phyloP scores from a whole-genome alignment of 2,113 vertebrate genomes.

The Gracilinanus agilis region DNA sequence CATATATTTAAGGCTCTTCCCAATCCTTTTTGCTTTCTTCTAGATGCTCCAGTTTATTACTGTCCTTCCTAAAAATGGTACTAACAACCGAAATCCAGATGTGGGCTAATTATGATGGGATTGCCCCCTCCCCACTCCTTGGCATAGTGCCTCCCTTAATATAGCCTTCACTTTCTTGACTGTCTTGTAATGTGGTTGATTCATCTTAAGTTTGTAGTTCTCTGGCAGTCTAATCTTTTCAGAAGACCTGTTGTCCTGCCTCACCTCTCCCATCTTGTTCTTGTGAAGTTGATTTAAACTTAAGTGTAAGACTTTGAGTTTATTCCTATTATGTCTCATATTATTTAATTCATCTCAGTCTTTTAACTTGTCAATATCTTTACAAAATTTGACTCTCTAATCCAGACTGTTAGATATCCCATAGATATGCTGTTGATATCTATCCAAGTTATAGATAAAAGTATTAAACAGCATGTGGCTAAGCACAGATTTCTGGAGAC shows the following conservation, averaged over 20 bases:
- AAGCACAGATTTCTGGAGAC: not conserved
- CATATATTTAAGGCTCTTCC: not conserved
- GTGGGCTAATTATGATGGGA: not conserved
- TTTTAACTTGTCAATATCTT: not conserved
- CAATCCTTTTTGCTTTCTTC: not conserved
- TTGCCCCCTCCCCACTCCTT: not conserved
- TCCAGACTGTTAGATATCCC: not conserved
- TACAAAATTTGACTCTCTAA: not conserved
- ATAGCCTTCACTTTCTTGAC: not conserved
- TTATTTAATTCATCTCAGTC: not conserved
- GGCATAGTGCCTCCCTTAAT: not conserved
- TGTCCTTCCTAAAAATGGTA: not conserved
- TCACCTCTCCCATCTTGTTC: not conserved
- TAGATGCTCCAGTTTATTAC: not conserved
- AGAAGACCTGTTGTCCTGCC: not conserved
- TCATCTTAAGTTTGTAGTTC: not conserved
- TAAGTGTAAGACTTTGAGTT: not conserved
- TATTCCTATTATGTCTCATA: not conserved
- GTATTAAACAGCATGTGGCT: not conserved
- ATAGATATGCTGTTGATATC: not conserved
- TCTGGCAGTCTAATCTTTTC: not conserved
- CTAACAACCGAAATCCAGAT: not conserved
- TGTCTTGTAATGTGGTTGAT: not conserved
- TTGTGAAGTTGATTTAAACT: not conserved
- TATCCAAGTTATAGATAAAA: not conserved